Percentiles rank a stretch among this genome's conserved stretches.
Evolutionary conservation across 2,888 invertebrate genomes (phyloP).

Genomic region (Dioctria rufipes): DNA sequence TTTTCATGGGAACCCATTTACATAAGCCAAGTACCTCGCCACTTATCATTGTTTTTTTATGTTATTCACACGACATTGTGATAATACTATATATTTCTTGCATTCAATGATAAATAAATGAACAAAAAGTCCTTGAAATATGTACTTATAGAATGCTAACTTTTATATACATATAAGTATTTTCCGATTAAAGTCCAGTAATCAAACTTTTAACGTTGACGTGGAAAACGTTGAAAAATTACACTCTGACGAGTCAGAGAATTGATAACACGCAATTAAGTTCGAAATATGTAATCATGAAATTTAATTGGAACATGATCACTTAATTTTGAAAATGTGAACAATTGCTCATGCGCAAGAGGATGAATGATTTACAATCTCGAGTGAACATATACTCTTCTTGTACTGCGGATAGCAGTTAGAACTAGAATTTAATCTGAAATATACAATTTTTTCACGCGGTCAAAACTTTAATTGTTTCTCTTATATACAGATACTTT

Average conservation of each 20-base stretch:
- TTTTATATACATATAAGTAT: no score
- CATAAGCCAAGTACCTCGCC: no score
- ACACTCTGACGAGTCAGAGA: neutral
- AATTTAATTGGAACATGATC: conserved; percentile 37
- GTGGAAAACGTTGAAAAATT: neutral
- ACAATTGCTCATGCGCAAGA: neutral
- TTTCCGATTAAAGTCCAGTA: neutral
- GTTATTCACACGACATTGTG: neutral
- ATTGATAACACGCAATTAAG: neutral
- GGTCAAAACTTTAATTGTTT: no score
- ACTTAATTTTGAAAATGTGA: neutral
- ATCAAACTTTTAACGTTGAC: neutral
- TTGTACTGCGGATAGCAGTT: no score
- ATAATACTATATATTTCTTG: no score
- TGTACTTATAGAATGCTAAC: neutral
- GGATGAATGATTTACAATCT: neutral
- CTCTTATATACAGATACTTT: no score
- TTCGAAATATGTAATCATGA: conserved; percentile 11
- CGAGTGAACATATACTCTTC: no score
- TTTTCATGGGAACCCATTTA: no score
- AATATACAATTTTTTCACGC: no score
- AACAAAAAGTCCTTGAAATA: neutral
- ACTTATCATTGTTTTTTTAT: no score
- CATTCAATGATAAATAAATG: neutral
- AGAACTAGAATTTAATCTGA: no score